These are phyloP conservation scores for Porites rus DNA, from an alignment of 92 coral and sea anemone genomes.

Conservation along the genomic window DNA sequence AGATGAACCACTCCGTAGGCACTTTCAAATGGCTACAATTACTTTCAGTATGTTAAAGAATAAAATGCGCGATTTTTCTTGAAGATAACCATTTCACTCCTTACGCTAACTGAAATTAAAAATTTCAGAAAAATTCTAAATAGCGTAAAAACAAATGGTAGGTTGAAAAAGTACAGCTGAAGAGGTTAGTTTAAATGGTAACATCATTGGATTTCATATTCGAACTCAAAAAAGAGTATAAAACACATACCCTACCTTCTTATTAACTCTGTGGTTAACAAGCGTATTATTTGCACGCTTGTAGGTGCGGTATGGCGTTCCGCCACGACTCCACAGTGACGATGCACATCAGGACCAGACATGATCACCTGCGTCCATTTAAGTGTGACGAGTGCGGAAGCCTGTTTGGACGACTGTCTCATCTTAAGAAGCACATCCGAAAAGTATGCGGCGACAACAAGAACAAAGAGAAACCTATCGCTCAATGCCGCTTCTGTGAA, in stretches of 20 bases:
- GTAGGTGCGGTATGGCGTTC: slow-evolving; percentile 93
- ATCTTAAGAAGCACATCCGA: slow-evolving; percentile 94
- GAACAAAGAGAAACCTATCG: slow-evolving; percentile 94
- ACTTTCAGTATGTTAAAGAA: too few relatives aligned
- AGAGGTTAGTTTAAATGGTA: too few relatives aligned
- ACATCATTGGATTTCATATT: too few relatives aligned
- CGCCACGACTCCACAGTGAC: slow-evolving; percentile 99
- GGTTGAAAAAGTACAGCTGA: not conserved
- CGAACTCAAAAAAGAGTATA: not conserved
- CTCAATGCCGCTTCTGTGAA: slow-evolving; percentile 99
- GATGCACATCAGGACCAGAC: slow-evolving; percentile 98
- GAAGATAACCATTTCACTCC: too few relatives aligned
- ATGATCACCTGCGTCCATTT: slow-evolving; percentile 98
- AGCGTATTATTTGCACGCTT: not conserved
- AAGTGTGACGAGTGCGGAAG: slow-evolving; percentile 97
- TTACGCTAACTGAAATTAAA: not conserved
- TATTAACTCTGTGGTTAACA: not conserved
- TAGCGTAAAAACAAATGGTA: not conserved
- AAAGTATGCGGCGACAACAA: slow-evolving; percentile 98
- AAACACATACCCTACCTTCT: too few relatives aligned
- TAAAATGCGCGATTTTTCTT: too few relatives aligned
- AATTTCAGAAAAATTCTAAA: not conserved
- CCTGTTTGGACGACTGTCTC: slow-evolving; percentile 97
- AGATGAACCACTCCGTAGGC: too few relatives aligned
- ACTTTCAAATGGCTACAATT: too few relatives aligned